Conservation (phyloP, 2,888 invertebrate genomes). For the Callyntrura guangdongensis region DNA sequence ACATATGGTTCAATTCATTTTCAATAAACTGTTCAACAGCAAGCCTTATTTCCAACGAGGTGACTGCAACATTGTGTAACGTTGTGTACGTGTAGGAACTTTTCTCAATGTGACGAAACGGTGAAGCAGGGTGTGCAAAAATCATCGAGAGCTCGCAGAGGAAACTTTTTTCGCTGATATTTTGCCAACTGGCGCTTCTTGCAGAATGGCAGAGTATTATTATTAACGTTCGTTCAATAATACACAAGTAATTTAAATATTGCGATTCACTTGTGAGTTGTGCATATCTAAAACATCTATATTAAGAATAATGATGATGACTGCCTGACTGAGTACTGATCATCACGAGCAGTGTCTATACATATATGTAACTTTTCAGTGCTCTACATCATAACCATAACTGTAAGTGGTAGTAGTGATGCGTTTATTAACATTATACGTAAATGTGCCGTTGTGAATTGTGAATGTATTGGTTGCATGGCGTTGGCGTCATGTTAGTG, state of each 20-base stretch:
- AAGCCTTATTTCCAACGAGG: constrained; percentile 1
- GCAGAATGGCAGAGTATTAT: neutral
- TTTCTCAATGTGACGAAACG: constrained; percentile 1
- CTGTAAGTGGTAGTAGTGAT: neutral
- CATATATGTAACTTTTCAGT: neutral
- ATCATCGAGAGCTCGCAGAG: neutral
- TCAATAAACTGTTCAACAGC: neutral
- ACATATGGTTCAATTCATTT: constrained; percentile 6
- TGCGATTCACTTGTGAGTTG: constrained; percentile 29
- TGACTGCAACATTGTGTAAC: constrained; percentile 15
- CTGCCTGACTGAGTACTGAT: neutral
- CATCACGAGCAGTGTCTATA: neutral
- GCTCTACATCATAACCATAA: constrained; percentile 4
- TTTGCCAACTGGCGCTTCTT: constrained; percentile 54
- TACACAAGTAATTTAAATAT: constrained; percentile 10
- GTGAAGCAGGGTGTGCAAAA: neutral
- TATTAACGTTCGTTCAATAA: constrained; percentile 42
- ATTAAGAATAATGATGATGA: constrained; percentile 12
- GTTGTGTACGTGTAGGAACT: neutral
- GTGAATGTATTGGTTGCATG: neutral
- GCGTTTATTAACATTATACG: neutral
- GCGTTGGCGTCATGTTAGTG: neutral
- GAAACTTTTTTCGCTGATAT: constrained; percentile 34
- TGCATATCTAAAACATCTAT: constrained; percentile 36
- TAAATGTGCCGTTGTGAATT: neutral